Percentiles rank a stretch among this genome's conserved stretches.
These are phyloP conservation scores for Sebastes itinus DNA, from an alignment of 2,797 vertebrate species.

Conservation along the genomic window DNA sequence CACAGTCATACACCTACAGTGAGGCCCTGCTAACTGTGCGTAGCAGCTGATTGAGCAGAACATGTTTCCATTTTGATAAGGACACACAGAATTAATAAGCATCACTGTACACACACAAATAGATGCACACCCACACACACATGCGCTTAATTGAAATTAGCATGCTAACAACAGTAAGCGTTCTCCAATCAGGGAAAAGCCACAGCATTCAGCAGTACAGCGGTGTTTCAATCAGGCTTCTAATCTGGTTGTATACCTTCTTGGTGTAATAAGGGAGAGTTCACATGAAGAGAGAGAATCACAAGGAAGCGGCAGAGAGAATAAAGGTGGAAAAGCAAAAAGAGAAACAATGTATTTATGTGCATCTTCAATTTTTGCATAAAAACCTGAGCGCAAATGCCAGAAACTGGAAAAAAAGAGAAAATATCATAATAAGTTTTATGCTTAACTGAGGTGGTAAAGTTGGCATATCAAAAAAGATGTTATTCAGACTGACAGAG, in stretches of 20 bases:
- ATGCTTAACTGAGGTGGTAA: not conserved
- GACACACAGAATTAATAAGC: constrained; percentile 14
- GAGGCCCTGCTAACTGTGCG: not conserved
- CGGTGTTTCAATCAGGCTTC: not conserved
- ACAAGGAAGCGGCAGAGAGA: not conserved
- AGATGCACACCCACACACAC: not conserved
- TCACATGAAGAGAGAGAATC: not conserved
- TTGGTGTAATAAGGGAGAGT: not conserved
- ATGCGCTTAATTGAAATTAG: not conserved
- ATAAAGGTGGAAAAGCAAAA: not conserved
- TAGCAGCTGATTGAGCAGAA: constrained; percentile 23
- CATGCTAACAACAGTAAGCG: not conserved
- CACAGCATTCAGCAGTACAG: not conserved
- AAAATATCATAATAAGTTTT: not conserved
- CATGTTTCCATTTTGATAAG: constrained; percentile 12
- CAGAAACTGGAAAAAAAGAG: not conserved
- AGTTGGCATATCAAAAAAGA: not conserved
- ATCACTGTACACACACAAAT: not conserved
- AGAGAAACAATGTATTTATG: not conserved
- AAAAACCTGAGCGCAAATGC: not conserved
- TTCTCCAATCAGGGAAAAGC: not conserved
- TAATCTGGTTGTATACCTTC: not conserved
- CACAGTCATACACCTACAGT: not conserved
- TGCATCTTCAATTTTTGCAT: not conserved
- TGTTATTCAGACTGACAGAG: not conserved